Evolutionary conservation across 2,797 vertebrate species (phyloP).

Genomic region (Catostomus latipinnis): DNA sequence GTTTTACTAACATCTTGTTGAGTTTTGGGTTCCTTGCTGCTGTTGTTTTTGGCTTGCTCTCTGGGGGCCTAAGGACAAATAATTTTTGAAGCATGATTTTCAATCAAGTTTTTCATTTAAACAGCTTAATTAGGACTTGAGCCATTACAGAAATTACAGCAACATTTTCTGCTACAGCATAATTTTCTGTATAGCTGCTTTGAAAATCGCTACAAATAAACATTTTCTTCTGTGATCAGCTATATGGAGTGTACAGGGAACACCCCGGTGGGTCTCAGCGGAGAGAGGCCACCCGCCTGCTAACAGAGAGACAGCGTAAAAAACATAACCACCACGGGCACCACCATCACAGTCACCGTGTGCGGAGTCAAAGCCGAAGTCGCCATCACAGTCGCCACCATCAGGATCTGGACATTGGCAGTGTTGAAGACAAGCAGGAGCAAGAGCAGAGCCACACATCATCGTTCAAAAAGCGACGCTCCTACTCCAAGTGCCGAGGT

Average conservation of each 20-base stretch:
- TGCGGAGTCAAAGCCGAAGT: slow-evolving; percentile 53
- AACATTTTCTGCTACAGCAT: too few relatives aligned
- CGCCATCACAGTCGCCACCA: slow-evolving; percentile 57
- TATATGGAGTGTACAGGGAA: slow-evolving; percentile 90
- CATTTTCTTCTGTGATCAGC: slow-evolving; percentile 70
- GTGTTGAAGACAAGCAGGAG: slow-evolving; percentile 24
- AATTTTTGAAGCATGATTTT: too few relatives aligned
- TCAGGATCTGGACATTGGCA: slow-evolving; percentile 57
- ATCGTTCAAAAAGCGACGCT: slow-evolving; percentile 74
- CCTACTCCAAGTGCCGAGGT: slow-evolving; percentile 91
- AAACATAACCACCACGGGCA: slow-evolving; percentile 64
- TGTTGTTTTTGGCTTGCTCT: too few relatives aligned
- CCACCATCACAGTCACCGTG: slow-evolving; percentile 46
- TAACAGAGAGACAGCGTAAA: slow-evolving; percentile 75
- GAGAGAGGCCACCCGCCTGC: slow-evolving; percentile 81
- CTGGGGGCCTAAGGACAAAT: too few relatives aligned
- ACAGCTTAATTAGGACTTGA: too few relatives aligned
- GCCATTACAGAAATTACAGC: too few relatives aligned
- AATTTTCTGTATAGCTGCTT: too few relatives aligned
- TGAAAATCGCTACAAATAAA: too few relatives aligned
- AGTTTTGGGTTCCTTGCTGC: too few relatives aligned
- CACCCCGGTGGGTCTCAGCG: slow-evolving; percentile 77
- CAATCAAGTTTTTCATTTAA: too few relatives aligned
- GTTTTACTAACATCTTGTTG: too few relatives aligned
- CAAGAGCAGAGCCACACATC: slow-evolving; percentile 54